Percentiles rank a stretch among this genome's conserved stretches.
phyloP scores from a whole-genome alignment of 2,888 invertebrate genomes.

The Dendrolimus pini region DNA sequence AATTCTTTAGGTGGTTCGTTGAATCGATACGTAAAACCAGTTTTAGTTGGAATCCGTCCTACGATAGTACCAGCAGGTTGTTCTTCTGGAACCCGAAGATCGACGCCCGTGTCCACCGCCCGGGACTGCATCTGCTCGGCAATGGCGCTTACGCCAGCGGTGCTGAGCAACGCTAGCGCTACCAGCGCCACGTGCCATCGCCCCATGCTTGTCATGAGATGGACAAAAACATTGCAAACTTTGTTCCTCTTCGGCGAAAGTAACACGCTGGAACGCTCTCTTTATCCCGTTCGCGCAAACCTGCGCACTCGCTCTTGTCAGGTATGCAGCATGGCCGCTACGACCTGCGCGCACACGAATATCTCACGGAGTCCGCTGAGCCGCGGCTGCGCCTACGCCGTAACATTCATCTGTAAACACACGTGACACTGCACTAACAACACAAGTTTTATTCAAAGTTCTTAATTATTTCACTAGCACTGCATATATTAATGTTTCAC shows the following conservation, averaged over 20 bases:
- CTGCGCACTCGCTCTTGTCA: conserved; percentile 68
- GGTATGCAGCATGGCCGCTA: conserved; percentile 77
- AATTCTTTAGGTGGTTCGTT: conserved; percentile 95
- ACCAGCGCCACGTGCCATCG: conserved; percentile 69
- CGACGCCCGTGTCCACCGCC: conserved; percentile 90
- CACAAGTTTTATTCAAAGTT: conserved; percentile 19
- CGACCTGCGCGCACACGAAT: conserved; percentile 72
- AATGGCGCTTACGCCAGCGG: conserved; percentile 49
- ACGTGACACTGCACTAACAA: conserved; percentile 65
- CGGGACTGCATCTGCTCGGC: conserved; percentile 89
- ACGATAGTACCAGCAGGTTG: conserved; percentile 89
- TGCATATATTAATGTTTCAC: background rate
- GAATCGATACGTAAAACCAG: conserved; percentile 93
- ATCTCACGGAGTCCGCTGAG: conserved; percentile 72
- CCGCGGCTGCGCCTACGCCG: conserved; percentile 68
- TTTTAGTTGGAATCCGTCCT: conserved; percentile 90
- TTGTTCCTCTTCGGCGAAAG: conserved; percentile 57
- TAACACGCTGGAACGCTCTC: conserved; percentile 49
- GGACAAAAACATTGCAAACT: conserved; percentile 59
- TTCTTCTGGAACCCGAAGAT: conserved; percentile 91
- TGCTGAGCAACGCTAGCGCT: conserved; percentile 59
- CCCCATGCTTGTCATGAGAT: conserved; percentile 66
- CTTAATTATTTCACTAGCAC: conserved; percentile 11
- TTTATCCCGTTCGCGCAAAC: conserved; percentile 70
- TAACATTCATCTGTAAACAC: conserved; percentile 71